A percentile compares a stretch with the other conserved stretches of the same genome.
phyloP scores from a whole-genome alignment of 2,797 vertebrate genomes.

The Xiphophorus birchmanni region DNA sequence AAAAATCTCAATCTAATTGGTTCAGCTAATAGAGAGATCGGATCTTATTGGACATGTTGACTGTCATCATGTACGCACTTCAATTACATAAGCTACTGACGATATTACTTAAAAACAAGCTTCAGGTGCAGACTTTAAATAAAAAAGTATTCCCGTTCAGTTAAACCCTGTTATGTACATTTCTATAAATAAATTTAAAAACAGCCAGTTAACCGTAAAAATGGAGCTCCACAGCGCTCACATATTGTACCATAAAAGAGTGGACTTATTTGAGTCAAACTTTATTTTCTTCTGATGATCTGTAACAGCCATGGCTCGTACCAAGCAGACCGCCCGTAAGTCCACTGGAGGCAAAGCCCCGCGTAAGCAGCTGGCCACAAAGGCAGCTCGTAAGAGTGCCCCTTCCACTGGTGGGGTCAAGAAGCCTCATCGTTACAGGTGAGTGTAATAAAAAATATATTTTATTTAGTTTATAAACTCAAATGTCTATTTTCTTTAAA shows the following conservation, averaged over 20 bases:
- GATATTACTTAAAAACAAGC: conserved; percentile 5
- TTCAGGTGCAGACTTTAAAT: not conserved
- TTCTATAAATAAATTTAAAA: not conserved
- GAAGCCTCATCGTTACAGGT: conserved; percentile 88
- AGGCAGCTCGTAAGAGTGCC: conserved; percentile 86
- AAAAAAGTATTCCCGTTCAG: not conserved
- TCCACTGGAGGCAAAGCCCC: conserved; percentile 87
- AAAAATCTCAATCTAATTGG: conserved; percentile 36
- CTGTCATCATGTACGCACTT: conserved; percentile 21
- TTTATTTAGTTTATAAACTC: not conserved
- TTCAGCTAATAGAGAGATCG: conserved; percentile 9
- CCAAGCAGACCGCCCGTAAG: conserved; percentile 86
- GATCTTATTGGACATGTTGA: conserved; percentile 36
- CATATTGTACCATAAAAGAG: not conserved
- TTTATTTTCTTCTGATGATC: conserved; percentile 52
- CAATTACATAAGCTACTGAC: conserved; percentile 62
- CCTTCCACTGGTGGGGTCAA: conserved; percentile 87
- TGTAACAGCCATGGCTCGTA: conserved; percentile 80
- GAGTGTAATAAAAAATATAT: conserved; percentile 11
- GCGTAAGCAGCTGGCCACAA: conserved; percentile 85
- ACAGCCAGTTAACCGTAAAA: not conserved
- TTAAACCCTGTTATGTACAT: not conserved
- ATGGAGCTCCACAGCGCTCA: not conserved
- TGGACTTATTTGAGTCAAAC: not conserved
- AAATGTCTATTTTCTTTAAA: not conserved